Conservation (phyloP, 2,888 invertebrate genomes). For the Mylabris sibirica region DNA sequence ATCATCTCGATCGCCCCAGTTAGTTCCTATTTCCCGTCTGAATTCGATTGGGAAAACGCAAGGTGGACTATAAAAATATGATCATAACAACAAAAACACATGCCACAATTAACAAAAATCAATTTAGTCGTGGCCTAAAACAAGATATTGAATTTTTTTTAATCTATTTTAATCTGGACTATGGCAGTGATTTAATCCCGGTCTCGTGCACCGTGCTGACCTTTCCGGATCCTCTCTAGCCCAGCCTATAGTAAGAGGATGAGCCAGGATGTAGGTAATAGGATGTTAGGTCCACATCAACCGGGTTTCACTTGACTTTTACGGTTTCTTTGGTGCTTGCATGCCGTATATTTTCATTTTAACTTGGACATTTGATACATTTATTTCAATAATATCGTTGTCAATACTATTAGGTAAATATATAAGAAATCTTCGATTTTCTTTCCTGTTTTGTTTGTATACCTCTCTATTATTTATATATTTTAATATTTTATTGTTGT, state of each 20-base stretch:
- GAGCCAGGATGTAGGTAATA: conserved; percentile 59
- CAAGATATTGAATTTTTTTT: not conserved
- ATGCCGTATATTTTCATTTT: conserved; percentile 17
- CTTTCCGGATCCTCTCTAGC: conserved; percentile 28
- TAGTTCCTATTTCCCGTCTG: conserved; percentile 46
- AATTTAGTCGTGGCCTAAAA: not conserved
- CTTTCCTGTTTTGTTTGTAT: conserved; percentile 19
- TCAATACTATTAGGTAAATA: conserved; percentile 1
- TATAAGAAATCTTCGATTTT: conserved; percentile 16
- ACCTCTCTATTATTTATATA: not conserved
- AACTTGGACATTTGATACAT: conserved; percentile 24
- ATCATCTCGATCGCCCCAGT: conserved; percentile 32
- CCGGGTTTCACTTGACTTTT: conserved; percentile 54
- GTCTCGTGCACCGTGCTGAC: conserved; percentile 29
- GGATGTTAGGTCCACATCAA: conserved; percentile 57
- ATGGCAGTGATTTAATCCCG: conserved; percentile 26
- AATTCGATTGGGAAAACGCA: conserved; percentile 37
- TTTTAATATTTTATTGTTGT: not conserved
- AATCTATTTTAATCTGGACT: not conserved
- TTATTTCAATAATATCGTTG: not conserved
- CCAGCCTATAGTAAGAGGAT: conserved; percentile 53
- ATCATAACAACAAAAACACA: not conserved
- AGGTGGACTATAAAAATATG: conserved; percentile 41
- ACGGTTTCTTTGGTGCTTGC: conserved; percentile 49
- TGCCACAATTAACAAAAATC: not conserved